A percentile compares a stretch with the other conserved stretches of the same genome.
phyloP scores from a whole-genome alignment of 2,888 invertebrate species.

The Heteromurus nitidus region DNA sequence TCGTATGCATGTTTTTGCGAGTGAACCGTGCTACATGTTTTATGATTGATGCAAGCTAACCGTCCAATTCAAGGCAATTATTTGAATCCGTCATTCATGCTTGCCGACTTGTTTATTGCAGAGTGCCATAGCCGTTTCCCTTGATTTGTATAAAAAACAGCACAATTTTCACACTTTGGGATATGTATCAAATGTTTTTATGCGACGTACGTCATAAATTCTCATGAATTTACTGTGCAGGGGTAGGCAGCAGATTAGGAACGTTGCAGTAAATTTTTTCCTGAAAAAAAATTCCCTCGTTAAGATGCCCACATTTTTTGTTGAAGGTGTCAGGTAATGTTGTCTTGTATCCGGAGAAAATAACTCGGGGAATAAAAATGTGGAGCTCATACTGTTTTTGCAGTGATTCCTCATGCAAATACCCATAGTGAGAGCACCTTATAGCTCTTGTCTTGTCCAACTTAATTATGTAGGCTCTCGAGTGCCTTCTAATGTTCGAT shows the following conservation, averaged over 20 bases:
- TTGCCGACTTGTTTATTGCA: slow-evolving; percentile 10
- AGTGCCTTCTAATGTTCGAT: background rate
- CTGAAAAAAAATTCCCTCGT: slow-evolving; percentile 11
- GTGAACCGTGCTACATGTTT: slow-evolving; percentile 8
- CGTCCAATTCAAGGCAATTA: slow-evolving; percentile 50
- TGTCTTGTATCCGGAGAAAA: slow-evolving; percentile 50
- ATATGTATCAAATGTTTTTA: slow-evolving; percentile 3
- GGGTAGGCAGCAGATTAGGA: background rate
- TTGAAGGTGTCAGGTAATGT: slow-evolving; percentile 39
- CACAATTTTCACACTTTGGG: slow-evolving; percentile 44
- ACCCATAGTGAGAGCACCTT: background rate
- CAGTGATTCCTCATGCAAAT: slow-evolving; percentile 18
- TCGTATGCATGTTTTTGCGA: too few relatives aligned
- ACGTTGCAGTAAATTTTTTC: background rate
- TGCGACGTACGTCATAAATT: slow-evolving; percentile 9
- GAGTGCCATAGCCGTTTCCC: background rate
- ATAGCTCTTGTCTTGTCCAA: background rate
- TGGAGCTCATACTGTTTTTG: slow-evolving; percentile 6
- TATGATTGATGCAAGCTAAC: slow-evolving; percentile 49
- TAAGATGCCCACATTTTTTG: slow-evolving; percentile 16
- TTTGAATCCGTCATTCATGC: slow-evolving; percentile 48
- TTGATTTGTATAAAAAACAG: slow-evolving; percentile 14
- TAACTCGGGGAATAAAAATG: slow-evolving; percentile 29
- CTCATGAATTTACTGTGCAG: too few relatives aligned
- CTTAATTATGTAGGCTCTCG: background rate